A percentile compares a stretch with the other conserved stretches of the same genome.
Conservation (phyloP, 1,140 invertebrate genomes). For the Leptinotarsa texana region DNA sequence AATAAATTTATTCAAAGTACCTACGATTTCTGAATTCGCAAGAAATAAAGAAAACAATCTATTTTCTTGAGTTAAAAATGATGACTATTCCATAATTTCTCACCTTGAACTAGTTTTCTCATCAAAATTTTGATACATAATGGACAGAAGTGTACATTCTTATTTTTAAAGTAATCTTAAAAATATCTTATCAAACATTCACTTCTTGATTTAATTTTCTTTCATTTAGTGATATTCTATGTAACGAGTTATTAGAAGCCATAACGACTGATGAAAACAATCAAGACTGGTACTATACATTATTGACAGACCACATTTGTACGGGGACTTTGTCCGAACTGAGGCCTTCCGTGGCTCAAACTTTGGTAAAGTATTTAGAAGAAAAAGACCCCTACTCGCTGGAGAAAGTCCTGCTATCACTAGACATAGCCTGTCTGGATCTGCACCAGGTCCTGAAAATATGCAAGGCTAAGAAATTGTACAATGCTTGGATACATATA, state of each 20-base stretch:
- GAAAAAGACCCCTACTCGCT: conserved; percentile 65
- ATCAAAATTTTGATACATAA: too few species aligned
- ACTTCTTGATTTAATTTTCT: not conserved
- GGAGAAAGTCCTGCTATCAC: conserved; percentile 79
- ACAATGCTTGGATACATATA: conserved; percentile 87
- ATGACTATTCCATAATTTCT: too few species aligned
- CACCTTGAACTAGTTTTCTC: too few species aligned
- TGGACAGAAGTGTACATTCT: not conserved
- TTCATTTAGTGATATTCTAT: conserved; percentile 53
- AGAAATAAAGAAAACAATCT: too few species aligned
- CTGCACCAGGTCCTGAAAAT: conserved; percentile 84
- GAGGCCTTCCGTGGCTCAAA: conserved; percentile 70
- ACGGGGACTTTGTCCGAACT: conserved; percentile 56
- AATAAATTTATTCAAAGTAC: too few species aligned
- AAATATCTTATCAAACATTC: not conserved
- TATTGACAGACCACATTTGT: conserved; percentile 59
- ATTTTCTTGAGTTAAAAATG: too few species aligned
- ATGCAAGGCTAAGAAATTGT: conserved; percentile 78
- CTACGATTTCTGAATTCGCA: too few species aligned
- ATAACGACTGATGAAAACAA: conserved; percentile 48
- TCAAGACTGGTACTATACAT: conserved; percentile 55
- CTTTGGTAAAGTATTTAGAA: conserved; percentile 66
- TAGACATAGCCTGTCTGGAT: conserved; percentile 84
- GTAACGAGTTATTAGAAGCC: conserved; percentile 59
- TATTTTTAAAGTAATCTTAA: not conserved